phyloP scores from a whole-genome alignment of 92 coral and sea anemone genomes.

The Desmophyllum pertusum region DNA sequence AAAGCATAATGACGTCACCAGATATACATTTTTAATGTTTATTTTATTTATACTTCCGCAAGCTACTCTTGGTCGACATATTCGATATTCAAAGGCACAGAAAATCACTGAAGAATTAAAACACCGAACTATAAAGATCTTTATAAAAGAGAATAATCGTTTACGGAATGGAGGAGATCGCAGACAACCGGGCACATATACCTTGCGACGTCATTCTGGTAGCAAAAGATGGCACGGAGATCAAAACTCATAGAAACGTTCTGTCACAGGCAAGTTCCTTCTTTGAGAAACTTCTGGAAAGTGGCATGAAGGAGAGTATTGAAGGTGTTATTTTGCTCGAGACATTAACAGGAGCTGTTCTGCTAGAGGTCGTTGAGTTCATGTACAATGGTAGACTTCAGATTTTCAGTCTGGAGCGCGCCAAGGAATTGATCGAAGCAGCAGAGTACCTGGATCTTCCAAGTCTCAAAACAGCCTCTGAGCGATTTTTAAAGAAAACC shows the following conservation, averaged over 20 bases:
- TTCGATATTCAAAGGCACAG: too few relatives aligned
- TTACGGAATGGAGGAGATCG: too few relatives aligned
- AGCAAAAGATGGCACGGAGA: conserved; percentile 8
- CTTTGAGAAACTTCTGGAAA: neutral
- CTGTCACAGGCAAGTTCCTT: conserved; percentile 13
- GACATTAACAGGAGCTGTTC: neutral
- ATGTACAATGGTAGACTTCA: conserved; percentile 3
- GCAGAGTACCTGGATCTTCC: conserved; percentile 4
- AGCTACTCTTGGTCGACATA: too few relatives aligned
- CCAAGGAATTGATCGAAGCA: neutral
- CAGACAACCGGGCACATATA: too few relatives aligned
- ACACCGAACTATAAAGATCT: too few relatives aligned
- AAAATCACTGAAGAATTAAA: too few relatives aligned
- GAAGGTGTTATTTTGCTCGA: neutral
- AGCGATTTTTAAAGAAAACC: neutral
- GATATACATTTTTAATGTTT: too few relatives aligned
- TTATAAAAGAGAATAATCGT: too few relatives aligned
- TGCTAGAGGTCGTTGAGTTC: neutral
- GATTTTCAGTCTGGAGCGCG: neutral
- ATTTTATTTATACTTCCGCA: too few relatives aligned
- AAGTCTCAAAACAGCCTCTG: neutral
- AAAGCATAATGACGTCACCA: too few relatives aligned
- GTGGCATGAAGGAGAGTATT: conserved; percentile 7
- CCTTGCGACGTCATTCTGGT: neutral
- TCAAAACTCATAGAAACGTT: conserved; percentile 9